Conservation (phyloP, 1,140 invertebrate species). For the Ylistrum balloti region DNA sequence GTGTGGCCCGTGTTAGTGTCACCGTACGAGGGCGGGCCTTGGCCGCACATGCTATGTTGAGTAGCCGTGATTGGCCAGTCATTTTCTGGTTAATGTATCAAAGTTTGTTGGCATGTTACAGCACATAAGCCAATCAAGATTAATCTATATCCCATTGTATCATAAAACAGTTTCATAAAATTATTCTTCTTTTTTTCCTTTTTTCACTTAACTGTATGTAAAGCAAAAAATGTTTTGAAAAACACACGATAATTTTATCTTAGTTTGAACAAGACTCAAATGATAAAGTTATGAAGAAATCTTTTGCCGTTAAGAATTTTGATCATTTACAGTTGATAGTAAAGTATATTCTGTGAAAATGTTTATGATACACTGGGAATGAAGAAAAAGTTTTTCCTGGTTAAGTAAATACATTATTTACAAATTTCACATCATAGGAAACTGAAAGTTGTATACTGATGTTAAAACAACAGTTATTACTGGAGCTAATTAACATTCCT, state of each 20-base stretch:
- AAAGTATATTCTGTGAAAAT: no score
- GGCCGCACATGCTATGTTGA: constrained; percentile 98
- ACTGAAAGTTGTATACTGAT: not conserved
- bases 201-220: not conserved
- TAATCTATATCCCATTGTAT: not conserved
- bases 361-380: not conserved
- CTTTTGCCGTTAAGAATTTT: no score
- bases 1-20: constrained; percentile 93
- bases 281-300: no score
- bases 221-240: no score
- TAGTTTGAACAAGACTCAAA: no score
- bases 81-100: constrained; percentile 73
- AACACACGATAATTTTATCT: no score
- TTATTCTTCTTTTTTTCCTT: not conserved
- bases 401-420: not conserved
- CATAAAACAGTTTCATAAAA: not conserved
- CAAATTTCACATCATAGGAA: not conserved
- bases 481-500: not conserved
- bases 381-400: not conserved
- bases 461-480: not conserved
- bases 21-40: constrained; percentile 96
- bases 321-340: no score
- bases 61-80: constrained; percentile 87
- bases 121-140: not conserved
- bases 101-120: not conserved